Evolutionary conservation across 2,113 vertebrate genomes (phyloP).

Genomic region (Barbus barbus): DNA sequence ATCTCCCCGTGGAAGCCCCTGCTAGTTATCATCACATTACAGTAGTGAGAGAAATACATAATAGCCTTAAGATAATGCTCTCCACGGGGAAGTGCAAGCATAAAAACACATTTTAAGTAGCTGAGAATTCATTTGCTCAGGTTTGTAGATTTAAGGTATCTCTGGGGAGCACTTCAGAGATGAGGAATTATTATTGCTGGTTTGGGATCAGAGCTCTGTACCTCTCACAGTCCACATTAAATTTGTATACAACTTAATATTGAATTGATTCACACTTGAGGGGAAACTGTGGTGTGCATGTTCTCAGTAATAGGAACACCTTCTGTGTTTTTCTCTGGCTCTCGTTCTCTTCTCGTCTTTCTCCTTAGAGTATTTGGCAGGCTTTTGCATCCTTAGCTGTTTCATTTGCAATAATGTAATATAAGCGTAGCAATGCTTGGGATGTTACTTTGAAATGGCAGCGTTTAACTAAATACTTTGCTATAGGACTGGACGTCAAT

Average conservation of each 20-base stretch:
- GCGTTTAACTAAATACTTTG: background rate
- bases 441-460: background rate
- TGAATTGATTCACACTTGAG: constrained; percentile 25
- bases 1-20: constrained; percentile 4
- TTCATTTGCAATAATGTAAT: no score
- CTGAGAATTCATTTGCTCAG: background rate
- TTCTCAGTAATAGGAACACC: background rate
- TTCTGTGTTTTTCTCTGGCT: constrained; percentile 11
- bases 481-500: background rate
- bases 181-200: constrained; percentile 33
- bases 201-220: background rate
- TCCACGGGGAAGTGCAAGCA: background rate
- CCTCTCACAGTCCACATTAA: background rate
- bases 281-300: background rate
- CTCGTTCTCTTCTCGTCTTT: no score
- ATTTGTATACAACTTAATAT: background rate
- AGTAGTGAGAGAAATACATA: constrained; percentile 21
- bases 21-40: constrained; percentile 45
- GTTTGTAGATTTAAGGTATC: constrained; percentile 2
- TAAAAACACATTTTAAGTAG: constrained; percentile 20
- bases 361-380: no score
- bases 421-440: background rate
- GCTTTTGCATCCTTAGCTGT: no score
- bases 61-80: constrained; percentile 33
- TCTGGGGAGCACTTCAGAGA: constrained; percentile 16